phyloP scores from a whole-genome alignment of 2,797 vertebrate genomes.

The Hemibagrus guttatus region DNA sequence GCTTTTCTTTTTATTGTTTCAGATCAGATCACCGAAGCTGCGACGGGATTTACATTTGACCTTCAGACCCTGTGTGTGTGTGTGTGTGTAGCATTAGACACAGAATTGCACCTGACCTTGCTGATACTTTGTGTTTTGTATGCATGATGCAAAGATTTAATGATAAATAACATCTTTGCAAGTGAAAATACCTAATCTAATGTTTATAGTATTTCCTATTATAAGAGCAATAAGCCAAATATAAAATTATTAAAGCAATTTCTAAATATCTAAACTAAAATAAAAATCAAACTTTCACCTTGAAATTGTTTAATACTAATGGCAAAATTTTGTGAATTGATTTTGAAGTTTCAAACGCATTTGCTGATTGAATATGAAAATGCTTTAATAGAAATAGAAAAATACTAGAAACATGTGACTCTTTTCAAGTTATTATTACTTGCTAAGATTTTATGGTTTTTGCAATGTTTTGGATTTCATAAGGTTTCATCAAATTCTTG shows the following conservation, averaged over 20 bases:
- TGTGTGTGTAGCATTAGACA: not conserved
- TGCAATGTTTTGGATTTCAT: not conserved
- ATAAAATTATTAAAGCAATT: not conserved
- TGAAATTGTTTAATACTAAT: not conserved
- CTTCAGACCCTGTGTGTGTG: not conserved
- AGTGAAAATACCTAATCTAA: not conserved
- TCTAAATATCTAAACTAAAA: not conserved
- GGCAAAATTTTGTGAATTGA: not conserved
- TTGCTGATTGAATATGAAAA: not conserved
- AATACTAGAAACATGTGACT: not conserved
- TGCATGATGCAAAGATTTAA: not conserved
- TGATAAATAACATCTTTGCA: not conserved
- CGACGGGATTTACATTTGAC: not conserved
- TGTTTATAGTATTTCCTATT: not conserved
- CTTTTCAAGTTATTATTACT: not conserved
- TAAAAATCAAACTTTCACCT: not conserved
- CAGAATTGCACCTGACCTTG: not conserved
- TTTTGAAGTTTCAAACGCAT: not conserved
- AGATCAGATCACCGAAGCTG: not conserved
- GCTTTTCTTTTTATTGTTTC: slow-evolving; percentile 10
- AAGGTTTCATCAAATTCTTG: not conserved
- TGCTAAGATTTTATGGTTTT: not conserved
- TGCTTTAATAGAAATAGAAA: not conserved
- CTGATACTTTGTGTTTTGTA: not conserved
- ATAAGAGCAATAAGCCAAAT: not conserved